Evolutionary conservation across 2,888 invertebrate genomes (phyloP).

Genomic region (Catocala sponsa): DNA sequence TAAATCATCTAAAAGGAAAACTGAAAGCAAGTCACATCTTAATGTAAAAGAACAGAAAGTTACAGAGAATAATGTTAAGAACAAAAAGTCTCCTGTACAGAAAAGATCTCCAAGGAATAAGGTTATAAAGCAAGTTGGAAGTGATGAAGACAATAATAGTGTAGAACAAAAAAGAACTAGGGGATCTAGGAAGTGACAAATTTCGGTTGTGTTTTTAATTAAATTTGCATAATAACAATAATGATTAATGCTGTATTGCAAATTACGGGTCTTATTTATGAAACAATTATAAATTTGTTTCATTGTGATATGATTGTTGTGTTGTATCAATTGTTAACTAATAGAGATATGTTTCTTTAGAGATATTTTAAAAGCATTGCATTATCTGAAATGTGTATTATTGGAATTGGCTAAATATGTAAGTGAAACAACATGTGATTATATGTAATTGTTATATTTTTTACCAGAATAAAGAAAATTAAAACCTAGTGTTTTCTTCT

Average conservation of each 20-base stretch:
- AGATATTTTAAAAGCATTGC: not conserved
- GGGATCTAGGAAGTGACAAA: slow-evolving; percentile 27
- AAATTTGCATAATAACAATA: not conserved
- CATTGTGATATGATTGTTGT: slow-evolving; percentile 3
- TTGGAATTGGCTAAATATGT: slow-evolving; percentile 17
- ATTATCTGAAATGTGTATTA: not conserved
- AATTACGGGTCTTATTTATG: no score
- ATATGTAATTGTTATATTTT: slow-evolving; percentile 23
- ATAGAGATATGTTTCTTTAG: no score
- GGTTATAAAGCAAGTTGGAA: slow-evolving; percentile 20
- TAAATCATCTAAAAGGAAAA: slow-evolving; percentile 26
- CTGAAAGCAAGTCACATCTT: slow-evolving; percentile 8
- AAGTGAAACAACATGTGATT: slow-evolving; percentile 38
- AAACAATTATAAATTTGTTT: not conserved
- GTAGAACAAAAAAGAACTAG: slow-evolving; percentile 28
- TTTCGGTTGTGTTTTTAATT: not conserved
- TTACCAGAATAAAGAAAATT: slow-evolving; percentile 27
- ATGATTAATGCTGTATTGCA: not conserved
- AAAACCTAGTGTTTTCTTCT: slow-evolving; percentile 71
- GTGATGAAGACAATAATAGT: slow-evolving; percentile 19
- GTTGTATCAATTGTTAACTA: no score
- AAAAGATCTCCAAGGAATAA: slow-evolving; percentile 55
- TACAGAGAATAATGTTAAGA: slow-evolving; percentile 18
- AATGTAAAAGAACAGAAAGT: slow-evolving; percentile 5
- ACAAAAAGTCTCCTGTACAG: slow-evolving; percentile 46